These are phyloP conservation scores for cat (Felis catus) DNA, from an alignment of 2,113 vertebrate genomes.

Conservation along the genomic window DNA sequence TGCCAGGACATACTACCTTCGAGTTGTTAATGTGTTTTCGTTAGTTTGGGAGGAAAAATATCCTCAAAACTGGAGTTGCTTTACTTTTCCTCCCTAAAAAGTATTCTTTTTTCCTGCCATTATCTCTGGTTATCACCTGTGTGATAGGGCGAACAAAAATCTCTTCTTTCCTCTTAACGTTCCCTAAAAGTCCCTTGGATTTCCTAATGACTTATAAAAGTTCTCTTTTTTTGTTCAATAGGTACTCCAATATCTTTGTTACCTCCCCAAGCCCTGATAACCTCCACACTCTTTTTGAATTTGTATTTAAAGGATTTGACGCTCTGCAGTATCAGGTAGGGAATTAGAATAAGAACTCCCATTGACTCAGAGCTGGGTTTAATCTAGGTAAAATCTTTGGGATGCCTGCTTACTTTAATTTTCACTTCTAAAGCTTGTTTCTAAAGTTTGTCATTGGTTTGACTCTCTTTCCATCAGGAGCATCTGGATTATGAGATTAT, in stretches of 20 bases:
- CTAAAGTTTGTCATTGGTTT: background rate
- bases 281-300: constrained; percentile 97
- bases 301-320: constrained; percentile 99
- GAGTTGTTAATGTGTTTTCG: background rate
- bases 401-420: background rate
- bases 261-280: constrained; percentile 99
- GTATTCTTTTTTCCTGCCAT: background rate
- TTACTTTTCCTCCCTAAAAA: background rate
- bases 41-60: background rate
- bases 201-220: background rate
- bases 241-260: constrained; percentile 98
- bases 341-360: background rate
- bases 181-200: background rate
- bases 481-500: constrained; percentile 99
- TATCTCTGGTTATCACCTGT: background rate
- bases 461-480: constrained; percentile 85
- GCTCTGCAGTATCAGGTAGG: constrained; percentile 93
- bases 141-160: background rate
- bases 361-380: background rate
- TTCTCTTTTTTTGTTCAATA: constrained; percentile 71
- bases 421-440: background rate
- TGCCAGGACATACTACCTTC: background rate
- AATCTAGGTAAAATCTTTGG: background rate
- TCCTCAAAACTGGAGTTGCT: background rate
- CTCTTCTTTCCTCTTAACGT: background rate